Evolutionary conservation across 1,140 invertebrate species (phyloP), one percentile per base, ranked within the genome.

Genomic region (Spodoptera frugiperda): DNA sequence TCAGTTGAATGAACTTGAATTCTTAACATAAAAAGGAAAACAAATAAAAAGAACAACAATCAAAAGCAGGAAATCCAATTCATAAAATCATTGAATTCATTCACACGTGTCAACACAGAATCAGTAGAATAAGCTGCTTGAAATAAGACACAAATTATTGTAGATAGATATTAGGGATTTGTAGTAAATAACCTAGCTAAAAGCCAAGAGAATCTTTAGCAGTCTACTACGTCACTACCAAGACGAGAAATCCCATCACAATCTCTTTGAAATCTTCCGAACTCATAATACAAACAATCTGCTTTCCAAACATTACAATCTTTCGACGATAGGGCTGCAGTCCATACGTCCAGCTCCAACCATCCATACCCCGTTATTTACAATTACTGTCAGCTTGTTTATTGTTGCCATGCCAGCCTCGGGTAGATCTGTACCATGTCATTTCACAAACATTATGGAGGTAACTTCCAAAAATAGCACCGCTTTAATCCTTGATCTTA

Each of bases 311-410:
- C 54, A 73, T 73, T 57, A 12, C 53, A 19, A 25, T 57, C 70
- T 44, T 11, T 57, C 53, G 46, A 6, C 61, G 61, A n/a, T 46
- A 48, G 46, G 72, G 54, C 77, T 57, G 61, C 68, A 77, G 75
- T 81, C 72, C 63, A 72, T 71, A 77, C 33, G 33, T 39, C 33
- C 33, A 39, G 33, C 21, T 39, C 33, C 33, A 39, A 5, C 21
- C 53, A 25, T 15, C 6, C 25, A 10, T 61, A 61, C n/a, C 57
- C 33, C 70, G 61, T 61, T 80, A 77, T 73, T 78, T 80, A 78
- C 76, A 70, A 80, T 80, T 76, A 79, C 73, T 80, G 77, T 78
- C 78, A 51, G 77, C 72, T 67, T 83, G 81, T 83, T 83, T 83
- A 78, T 78, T 80, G 65, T 78, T 76, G 14, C 19, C 46, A 74